Percentiles rank a stretch among this genome's conserved stretches.
Conservation (phyloP, 2,888 invertebrate genomes). For the Sericinus montela region DNA sequence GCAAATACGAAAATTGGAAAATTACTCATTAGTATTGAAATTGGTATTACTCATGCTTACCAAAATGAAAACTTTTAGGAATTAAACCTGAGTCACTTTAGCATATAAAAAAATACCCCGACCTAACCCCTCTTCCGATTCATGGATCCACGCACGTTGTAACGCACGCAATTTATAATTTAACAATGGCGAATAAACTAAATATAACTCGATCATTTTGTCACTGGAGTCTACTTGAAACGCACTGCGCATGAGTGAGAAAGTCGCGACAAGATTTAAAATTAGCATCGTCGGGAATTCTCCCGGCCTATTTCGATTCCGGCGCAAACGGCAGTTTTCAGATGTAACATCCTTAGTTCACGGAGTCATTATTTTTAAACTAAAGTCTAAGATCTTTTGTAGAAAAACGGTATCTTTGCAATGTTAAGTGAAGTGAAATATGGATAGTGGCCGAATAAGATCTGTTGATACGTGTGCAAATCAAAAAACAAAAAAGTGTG, state of each 20-base stretch:
- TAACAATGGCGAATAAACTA: slow-evolving; percentile 11
- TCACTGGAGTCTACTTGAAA: slow-evolving; percentile 32
- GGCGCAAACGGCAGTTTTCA: slow-evolving; percentile 51
- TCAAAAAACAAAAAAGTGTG: slow-evolving; percentile 8
- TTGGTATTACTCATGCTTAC: slow-evolving; percentile 1
- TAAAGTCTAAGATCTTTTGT: neutral
- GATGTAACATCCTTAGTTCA: slow-evolving; percentile 24
- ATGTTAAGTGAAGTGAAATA: slow-evolving; percentile 31
- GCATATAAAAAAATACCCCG: slow-evolving; percentile 13
- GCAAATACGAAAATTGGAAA: no score
- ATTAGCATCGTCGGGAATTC: slow-evolving; percentile 65
- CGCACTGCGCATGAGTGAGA: slow-evolving; percentile 61
- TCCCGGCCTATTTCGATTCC: slow-evolving; percentile 61
- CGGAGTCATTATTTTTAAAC: neutral
- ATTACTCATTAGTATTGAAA: slow-evolving; percentile 7
- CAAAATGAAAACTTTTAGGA: neutral
- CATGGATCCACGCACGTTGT: neutral
- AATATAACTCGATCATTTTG: slow-evolving; percentile 37
- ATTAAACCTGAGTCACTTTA: slow-evolving; percentile 10
- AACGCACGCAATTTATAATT: slow-evolving; percentile 15
- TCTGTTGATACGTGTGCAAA: slow-evolving; percentile 20
- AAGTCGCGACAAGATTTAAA: slow-evolving; percentile 61
- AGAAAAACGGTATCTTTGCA: slow-evolving; percentile 3
- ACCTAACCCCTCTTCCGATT: slow-evolving; percentile 6
- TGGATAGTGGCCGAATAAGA: slow-evolving; percentile 30